Evolutionary conservation across 92 coral and sea anemone species (phyloP).

Genomic region (Montipora capitata): DNA sequence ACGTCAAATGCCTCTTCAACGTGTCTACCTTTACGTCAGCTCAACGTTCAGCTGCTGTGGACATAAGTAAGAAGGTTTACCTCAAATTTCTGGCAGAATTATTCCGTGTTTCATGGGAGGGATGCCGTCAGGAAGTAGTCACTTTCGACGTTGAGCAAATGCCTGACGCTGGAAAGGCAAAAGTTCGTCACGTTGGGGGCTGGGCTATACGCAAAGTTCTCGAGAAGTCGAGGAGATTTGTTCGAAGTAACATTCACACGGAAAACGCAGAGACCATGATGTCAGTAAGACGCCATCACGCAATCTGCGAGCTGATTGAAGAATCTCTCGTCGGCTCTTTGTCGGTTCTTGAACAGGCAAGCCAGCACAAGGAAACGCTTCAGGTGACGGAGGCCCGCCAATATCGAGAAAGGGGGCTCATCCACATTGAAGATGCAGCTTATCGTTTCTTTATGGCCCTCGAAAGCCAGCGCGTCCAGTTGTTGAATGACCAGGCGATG

Average conservation of each 20-base stretch:
- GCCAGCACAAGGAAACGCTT: conserved; percentile 35
- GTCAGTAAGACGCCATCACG: background rate
- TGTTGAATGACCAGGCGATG: no score
- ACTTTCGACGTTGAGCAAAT: background rate
- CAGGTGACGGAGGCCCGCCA: conserved; percentile 24
- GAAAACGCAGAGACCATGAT: background rate
- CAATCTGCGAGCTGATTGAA: conserved; percentile 24
- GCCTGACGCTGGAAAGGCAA: background rate
- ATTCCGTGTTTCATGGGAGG: background rate
- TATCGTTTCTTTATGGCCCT: no score
- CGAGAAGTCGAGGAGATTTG: background rate
- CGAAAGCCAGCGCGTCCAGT: no score
- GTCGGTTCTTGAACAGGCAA: background rate
- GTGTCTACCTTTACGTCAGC: background rate
- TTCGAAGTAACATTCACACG: background rate
- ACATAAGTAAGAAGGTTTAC: background rate
- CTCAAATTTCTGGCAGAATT: background rate
- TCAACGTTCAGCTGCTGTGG: background rate
- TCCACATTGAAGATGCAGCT: no score
- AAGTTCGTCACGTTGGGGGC: conserved; percentile 26
- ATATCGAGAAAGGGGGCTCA: background rate
- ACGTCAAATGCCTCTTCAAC: background rate
- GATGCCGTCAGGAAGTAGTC: background rate
- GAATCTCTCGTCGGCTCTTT: conserved; percentile 5
- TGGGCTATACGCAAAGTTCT: conserved; percentile 36